Evolutionary conservation across 2,888 invertebrate species (phyloP).

Genomic region (Ypsolopha sequella): DNA sequence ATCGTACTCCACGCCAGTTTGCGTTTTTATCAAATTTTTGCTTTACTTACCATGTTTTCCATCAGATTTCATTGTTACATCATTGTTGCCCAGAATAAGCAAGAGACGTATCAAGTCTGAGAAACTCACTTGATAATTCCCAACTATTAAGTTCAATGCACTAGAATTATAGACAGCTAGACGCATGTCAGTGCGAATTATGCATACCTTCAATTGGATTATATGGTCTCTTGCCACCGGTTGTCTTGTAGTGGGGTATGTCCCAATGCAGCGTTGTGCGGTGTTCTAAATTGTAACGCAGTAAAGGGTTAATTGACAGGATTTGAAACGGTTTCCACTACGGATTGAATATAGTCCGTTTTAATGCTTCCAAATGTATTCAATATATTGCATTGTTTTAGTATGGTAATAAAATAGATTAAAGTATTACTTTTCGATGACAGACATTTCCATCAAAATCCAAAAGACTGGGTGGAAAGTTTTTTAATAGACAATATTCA

Average conservation of each 20-base stretch:
- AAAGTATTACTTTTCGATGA: not conserved
- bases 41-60: too few relatives aligned
- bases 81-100: too few relatives aligned
- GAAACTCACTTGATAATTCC: not conserved
- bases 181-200: constrained; percentile 37
- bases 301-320: not conserved
- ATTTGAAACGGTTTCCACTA: not conserved
- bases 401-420: too few relatives aligned
- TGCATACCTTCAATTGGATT: constrained; percentile 55
- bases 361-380: too few relatives aligned
- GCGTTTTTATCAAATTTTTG: too few relatives aligned
- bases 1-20: too few relatives aligned
- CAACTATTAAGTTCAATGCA: constrained; percentile 18
- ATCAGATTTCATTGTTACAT: too few relatives aligned
- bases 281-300: not conserved
- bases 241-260: constrained; percentile 27
- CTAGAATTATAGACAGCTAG: constrained; percentile 19
- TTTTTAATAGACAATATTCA: not conserved
- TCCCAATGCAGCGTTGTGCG: not conserved
- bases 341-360: too few relatives aligned
- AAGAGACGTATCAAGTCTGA: too few relatives aligned
- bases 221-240: constrained; percentile 36
- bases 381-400: too few relatives aligned
- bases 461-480: not conserved
- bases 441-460: not conserved